Evolutionary conservation across 2,797 vertebrate species (phyloP), one percentile per base, ranked within the genome.

Genomic region (Gymnothorax javanicus): DNA sequence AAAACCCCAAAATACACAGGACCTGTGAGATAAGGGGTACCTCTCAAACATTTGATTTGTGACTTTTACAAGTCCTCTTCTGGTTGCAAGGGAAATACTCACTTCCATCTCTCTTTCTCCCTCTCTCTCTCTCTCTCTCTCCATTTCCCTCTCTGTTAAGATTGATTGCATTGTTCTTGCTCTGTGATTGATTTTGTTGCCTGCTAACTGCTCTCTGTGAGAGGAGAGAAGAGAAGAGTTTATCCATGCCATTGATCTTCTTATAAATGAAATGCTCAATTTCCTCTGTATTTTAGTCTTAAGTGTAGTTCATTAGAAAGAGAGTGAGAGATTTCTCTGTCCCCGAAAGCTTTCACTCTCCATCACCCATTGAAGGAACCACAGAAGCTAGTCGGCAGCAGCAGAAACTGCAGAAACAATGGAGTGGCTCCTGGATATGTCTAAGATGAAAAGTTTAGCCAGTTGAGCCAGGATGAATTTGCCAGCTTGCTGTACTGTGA

Each of bases 281-380:
- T 96, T 95, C 94, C 95, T 94, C 94, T 90, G 92, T 94, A 92
- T 95, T 96, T 96, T 94, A 95, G 93, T 95, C 95, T 96, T 96
- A 96, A 96, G 94, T 89, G 95, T 94, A 95, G 94, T 96, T 96
- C 96, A 96, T 96, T 96, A 95, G 95, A 90, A 88, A 85, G 93
- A 87, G 89, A 79, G 92, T 95, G 94, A 96, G 96, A 95, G 93
- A 95, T 96, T 94, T 93, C 90, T 81, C 50, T 81, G 50, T 81
- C 77, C 77, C 77, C 77, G 52, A 50, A 57, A 52, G 88, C 90
- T 93, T 93, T 93, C 86, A 57, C 62, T 33, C 58, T 27, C 13
- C 33, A 33, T 50, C 58, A 62, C 71, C 52, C 79, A 69, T 67
- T 67, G 64, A 27, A 73, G 77, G 77, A 56, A 56, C 50, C 52